Percentiles rank a stretch among this genome's conserved stretches.
Conservation (phyloP, 2,888 invertebrate species). For the Mythimna loreyi region DNA sequence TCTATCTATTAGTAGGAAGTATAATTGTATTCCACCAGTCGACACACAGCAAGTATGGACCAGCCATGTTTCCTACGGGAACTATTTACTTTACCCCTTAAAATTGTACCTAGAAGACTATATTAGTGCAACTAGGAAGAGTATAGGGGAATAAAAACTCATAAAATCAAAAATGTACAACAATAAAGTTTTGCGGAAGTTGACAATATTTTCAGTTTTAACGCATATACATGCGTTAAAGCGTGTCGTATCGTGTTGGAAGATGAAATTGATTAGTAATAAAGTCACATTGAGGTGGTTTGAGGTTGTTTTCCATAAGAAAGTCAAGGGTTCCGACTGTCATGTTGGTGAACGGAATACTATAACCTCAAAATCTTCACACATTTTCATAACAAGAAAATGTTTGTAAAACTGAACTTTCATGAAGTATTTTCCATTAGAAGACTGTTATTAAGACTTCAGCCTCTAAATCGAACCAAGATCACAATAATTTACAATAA, state of each 20-base stretch:
- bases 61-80: conserved; percentile 84
- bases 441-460: neutral
- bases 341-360: neutral
- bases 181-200: neutral
- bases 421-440: neutral
- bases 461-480: neutral
- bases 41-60: conserved; percentile 66
- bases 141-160: conserved; percentile 72
- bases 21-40: conserved; percentile 62
- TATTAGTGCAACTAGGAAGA: conserved; percentile 78
- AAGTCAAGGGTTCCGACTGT: conserved; percentile 30
- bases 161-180: neutral
- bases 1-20: neutral
- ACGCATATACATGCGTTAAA: too few relatives aligned
- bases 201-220: neutral
- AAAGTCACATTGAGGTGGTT: neutral
- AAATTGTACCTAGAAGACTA: conserved; percentile 77
- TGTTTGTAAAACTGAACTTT: neutral
- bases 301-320: conserved; percentile 3
- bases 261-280: neutral
- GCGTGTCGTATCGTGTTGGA: fast-evolving
- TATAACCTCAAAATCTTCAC: conserved; percentile 59
- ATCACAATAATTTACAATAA: conserved; percentile 2
- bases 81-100: conserved; percentile 75
- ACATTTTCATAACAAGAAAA: conserved; percentile 39